phyloP scores from a whole-genome alignment of 1,140 invertebrate species.

The Drosophila serrata region DNA sequence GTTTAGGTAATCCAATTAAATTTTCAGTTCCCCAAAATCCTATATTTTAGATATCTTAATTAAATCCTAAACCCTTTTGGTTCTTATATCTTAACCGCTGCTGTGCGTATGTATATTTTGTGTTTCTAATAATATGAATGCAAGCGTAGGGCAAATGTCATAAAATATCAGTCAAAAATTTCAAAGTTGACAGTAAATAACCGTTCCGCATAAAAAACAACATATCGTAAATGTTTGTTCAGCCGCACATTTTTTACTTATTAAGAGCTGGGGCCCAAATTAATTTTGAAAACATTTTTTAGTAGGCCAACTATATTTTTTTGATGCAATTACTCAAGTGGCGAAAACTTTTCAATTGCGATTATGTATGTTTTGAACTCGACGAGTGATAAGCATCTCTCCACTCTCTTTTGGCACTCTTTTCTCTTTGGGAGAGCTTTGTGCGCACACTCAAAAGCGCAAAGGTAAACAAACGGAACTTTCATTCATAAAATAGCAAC shows the following conservation, averaged over 20 bases:
- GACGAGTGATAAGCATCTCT: slow-evolving; percentile 33
- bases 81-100: not conserved
- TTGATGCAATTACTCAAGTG: slow-evolving; percentile 20
- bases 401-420: slow-evolving; percentile 12
- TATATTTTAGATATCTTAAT: too few species aligned
- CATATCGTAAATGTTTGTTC: not conserved
- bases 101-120: not conserved
- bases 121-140: slow-evolving; percentile 18
- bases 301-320: not conserved
- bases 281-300: slow-evolving; percentile 11
- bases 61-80: not conserved
- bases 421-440: slow-evolving; percentile 13
- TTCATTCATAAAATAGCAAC: slow-evolving; percentile 80
- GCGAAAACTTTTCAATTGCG: slow-evolving; percentile 33
- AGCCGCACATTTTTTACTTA: not conserved
- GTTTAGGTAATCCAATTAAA: not conserved
- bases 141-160: slow-evolving; percentile 38
- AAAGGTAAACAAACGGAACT: slow-evolving; percentile 79
- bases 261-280: slow-evolving; percentile 2
- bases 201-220: not conserved
- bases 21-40: not conserved
- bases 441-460: slow-evolving; percentile 47
- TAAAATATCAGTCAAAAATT: slow-evolving; percentile 26
- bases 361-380: slow-evolving; percentile 35
- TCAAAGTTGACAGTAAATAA: slow-evolving; percentile 22